A percentile compares a stretch with the other conserved stretches of the same genome.
Evolutionary conservation across 2,797 vertebrate genomes (phyloP).

Genomic region (Micromesistius poutassou): DNA sequence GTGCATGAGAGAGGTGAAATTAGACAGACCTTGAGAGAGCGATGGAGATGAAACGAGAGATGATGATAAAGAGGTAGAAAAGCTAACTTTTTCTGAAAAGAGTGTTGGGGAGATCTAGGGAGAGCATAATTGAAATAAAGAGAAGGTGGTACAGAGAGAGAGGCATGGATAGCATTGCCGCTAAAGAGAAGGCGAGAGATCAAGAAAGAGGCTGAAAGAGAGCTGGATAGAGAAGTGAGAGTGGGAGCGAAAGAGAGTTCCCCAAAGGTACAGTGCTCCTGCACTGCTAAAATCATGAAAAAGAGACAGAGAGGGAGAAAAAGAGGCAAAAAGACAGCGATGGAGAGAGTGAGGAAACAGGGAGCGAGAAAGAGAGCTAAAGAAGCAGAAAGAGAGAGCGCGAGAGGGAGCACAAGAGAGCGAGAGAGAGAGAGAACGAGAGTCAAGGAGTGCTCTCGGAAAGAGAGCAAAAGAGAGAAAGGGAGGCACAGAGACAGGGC

Average conservation of each 20-base stretch:
- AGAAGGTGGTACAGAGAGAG: neutral
- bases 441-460: no score
- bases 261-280: no score
- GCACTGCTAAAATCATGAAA: neutral
- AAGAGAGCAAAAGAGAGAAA: neutral
- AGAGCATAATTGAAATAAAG: conserved; percentile 12
- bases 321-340: conserved; percentile 10
- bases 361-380: conserved; percentile 22
- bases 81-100: neutral
- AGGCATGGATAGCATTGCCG: neutral
- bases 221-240: neutral
- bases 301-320: conserved; percentile 14
- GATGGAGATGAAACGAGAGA: neutral
- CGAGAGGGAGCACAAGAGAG: no score
- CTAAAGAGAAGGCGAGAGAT: neutral
- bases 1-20: neutral
- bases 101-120: neutral
- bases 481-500: neutral
- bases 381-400: no score
- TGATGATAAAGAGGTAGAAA: neutral
- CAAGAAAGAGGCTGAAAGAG: neutral
- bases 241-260: neutral
- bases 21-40: neutral
- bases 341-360: no score
- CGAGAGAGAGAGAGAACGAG: no score